Percentiles rank a stretch among this genome's conserved stretches.
These are phyloP conservation scores for Channallabes apus DNA, from an alignment of 2,797 vertebrate species.

Conservation along the genomic window DNA sequence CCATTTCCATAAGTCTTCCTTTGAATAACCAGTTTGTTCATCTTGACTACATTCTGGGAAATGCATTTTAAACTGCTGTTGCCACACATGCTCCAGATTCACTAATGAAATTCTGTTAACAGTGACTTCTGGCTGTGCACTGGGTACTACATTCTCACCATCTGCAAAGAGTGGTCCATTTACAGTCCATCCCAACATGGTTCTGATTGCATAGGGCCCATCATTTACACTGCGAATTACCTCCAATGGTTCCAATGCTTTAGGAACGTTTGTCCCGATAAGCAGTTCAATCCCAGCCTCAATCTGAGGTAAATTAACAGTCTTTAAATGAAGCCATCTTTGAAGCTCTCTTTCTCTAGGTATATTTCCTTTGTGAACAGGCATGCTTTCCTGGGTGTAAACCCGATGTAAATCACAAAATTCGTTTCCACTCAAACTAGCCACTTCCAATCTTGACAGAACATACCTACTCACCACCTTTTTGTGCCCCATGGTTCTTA, in stretches of 20 bases:
- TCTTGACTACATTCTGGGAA: conserved; percentile 27
- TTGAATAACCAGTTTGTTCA: conserved; percentile 31
- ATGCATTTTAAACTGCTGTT: conserved; percentile 38
- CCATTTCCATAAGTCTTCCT: conserved; percentile 31
- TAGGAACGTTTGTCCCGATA: conserved; percentile 28
- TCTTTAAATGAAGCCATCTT: not conserved
- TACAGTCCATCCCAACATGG: conserved; percentile 24
- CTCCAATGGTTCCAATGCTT: conserved; percentile 14
- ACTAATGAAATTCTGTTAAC: not conserved
- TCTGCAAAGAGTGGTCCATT: conserved; percentile 17
- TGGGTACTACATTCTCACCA: not conserved
- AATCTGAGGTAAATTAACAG: not conserved
- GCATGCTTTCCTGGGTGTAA: not conserved
- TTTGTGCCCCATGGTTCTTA: conserved; percentile 18
- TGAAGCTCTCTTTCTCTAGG: not conserved
- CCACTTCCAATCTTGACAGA: conserved; percentile 2
- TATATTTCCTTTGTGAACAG: conserved; percentile 24
- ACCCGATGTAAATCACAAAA: not conserved
- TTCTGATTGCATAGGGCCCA: conserved; percentile 16
- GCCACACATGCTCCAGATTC: conserved; percentile 6
- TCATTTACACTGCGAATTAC: conserved; percentile 5
- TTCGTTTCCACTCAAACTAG: not conserved
- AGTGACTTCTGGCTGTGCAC: not conserved
- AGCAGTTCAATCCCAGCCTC: not conserved
- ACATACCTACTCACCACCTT: not conserved